phyloP scores from a whole-genome alignment of 2,113 vertebrate species.

The Prionailurus bengalensis region DNA sequence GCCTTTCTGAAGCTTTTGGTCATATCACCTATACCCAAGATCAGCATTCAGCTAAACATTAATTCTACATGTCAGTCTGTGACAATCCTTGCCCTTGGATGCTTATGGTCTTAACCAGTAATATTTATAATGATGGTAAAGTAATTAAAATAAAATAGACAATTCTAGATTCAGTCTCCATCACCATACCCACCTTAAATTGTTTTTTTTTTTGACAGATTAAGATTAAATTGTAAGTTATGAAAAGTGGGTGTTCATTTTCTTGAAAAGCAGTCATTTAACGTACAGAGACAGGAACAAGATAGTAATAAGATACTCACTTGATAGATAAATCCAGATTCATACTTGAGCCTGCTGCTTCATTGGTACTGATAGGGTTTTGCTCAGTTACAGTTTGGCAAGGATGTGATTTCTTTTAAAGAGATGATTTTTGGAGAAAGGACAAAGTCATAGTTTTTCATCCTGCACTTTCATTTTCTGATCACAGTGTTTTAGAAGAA shows the following conservation, averaged over 20 bases:
- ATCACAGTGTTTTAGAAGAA: slow-evolving; percentile 89
- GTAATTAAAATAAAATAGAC: slow-evolving; percentile 59
- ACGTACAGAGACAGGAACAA: slow-evolving; percentile 8
- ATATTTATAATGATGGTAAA: slow-evolving; percentile 52
- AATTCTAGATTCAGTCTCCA: slow-evolving; percentile 55
- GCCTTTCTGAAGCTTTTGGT: neutral
- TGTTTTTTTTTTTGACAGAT: slow-evolving; percentile 16
- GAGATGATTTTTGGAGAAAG: slow-evolving; percentile 67
- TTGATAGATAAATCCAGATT: slow-evolving; percentile 69
- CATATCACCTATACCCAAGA: neutral
- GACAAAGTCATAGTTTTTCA: slow-evolving; percentile 85
- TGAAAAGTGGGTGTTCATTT: slow-evolving; percentile 66
- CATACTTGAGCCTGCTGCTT: slow-evolving; percentile 34
- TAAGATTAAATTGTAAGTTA: slow-evolving; percentile 69
- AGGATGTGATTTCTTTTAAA: slow-evolving; percentile 80
- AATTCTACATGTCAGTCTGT: neutral
- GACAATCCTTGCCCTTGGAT: neutral
- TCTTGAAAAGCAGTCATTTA: slow-evolving; percentile 60
- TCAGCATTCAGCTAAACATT: slow-evolving; percentile 25
- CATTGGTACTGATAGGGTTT: slow-evolving; percentile 65
- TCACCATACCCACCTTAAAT: slow-evolving; percentile 60
- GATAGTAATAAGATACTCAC: neutral
- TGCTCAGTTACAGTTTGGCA: slow-evolving; percentile 73
- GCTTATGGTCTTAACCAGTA: slow-evolving; percentile 7
- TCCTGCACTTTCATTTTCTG: slow-evolving; percentile 85